Conservation (phyloP, 1,140 invertebrate genomes). For the Drosophila sp. region DNA sequence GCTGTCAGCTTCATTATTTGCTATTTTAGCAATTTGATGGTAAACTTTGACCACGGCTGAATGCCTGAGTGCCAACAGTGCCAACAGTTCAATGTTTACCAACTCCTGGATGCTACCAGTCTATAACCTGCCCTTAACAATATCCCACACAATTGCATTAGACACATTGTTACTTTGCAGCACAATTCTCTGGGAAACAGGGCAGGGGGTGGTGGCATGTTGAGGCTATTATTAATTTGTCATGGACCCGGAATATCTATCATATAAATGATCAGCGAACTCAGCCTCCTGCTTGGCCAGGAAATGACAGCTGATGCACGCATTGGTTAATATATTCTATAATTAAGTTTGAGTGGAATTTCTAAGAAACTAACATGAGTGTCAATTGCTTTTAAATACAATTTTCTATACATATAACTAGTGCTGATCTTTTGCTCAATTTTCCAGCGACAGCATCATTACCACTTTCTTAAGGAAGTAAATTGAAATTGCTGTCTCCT, state of each 20-base stretch:
- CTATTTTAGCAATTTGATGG: constrained; percentile 83
- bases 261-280: constrained; percentile 52
- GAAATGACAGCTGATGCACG: constrained; percentile 55
- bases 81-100: constrained; percentile 52
- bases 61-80: constrained; percentile 46
- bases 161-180: constrained; percentile 50
- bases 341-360: background rate
- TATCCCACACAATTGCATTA: constrained; percentile 43
- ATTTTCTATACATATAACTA: too few relatives aligned
- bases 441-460: too few relatives aligned
- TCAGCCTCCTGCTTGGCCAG: constrained; percentile 50
- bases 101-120: constrained; percentile 34
- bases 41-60: constrained; percentile 73
- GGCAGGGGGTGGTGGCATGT: constrained; percentile 5
- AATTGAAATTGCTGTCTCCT: too few relatives aligned
- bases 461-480: too few relatives aligned
- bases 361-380: background rate
- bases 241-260: constrained; percentile 59
- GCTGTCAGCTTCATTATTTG: constrained; percentile 81
- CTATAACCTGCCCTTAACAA: constrained; percentile 35
- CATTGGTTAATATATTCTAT: constrained; percentile 1
- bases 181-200: constrained; percentile 35
- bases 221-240: constrained; percentile 68
- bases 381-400: too few relatives aligned
- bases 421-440: too few relatives aligned